phyloP scores from a whole-genome alignment of 2,797 vertebrate species.

The Eulemur rubriventer region DNA sequence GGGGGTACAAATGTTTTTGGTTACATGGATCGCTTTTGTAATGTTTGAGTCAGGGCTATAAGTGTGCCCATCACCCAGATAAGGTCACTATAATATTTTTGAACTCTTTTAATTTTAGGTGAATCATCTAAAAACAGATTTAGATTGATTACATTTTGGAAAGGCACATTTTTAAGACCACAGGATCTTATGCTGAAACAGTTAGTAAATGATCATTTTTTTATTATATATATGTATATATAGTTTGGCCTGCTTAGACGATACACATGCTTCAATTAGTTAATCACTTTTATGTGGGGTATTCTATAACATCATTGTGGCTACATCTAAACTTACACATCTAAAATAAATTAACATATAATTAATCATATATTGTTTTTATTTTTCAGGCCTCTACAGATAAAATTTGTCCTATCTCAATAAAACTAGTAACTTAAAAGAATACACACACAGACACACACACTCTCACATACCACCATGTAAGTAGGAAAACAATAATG shows the following conservation, averaged over 20 bases:
- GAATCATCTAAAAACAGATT: neutral
- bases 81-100: neutral
- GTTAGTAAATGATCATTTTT: constrained; percentile 1
- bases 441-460: neutral
- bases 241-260: neutral
- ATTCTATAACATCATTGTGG: neutral
- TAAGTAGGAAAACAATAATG: neutral
- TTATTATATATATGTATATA: neutral
- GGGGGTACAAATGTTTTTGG: neutral
- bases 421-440: constrained; percentile 10
- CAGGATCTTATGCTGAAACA: neutral
- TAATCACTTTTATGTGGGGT: neutral
- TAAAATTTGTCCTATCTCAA: neutral
- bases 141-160: neutral
- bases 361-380: neutral
- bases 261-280: neutral
- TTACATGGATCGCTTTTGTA: neutral
- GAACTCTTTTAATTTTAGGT: constrained; percentile 40
- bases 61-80: neutral
- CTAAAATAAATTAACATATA: neutral
- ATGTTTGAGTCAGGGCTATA: neutral
- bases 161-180: constrained; percentile 20
- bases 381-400: neutral
- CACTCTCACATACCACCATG: neutral
- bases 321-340: neutral